phyloP scores from a whole-genome alignment of 2,113 vertebrate genomes.

The Oreotrochilus melanogaster region DNA sequence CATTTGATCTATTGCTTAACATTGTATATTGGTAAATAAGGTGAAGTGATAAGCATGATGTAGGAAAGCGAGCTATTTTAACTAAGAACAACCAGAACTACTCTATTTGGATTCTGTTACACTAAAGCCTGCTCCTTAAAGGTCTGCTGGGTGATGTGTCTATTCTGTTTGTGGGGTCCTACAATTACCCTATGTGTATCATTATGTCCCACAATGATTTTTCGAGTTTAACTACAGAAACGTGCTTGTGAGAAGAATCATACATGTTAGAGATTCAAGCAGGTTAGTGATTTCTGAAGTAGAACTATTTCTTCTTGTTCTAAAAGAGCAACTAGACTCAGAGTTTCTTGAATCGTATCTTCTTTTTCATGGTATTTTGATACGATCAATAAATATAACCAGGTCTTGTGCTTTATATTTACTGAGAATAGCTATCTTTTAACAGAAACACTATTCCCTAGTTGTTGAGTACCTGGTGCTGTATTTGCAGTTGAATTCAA shows the following conservation, averaged over 20 bases:
- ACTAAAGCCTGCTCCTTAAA: neutral
- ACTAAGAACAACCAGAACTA: neutral
- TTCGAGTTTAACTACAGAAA: neutral
- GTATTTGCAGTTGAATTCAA: neutral
- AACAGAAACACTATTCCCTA: neutral
- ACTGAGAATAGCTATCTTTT: neutral
- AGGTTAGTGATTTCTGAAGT: neutral
- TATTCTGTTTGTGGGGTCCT: neutral
- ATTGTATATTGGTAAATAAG: neutral
- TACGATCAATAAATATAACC: neutral
- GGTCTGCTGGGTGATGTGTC: neutral
- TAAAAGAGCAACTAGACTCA: neutral
- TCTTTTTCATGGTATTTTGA: neutral
- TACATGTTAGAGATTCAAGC: accelerated
- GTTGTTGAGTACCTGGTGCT: neutral
- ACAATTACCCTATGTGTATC: neutral
- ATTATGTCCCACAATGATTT: neutral
- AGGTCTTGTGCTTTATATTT: neutral
- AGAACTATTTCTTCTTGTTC: neutral
- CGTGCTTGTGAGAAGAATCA: neutral
- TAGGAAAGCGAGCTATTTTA: neutral
- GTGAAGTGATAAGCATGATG: neutral
- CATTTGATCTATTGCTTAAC: neutral
- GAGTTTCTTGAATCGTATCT: neutral
- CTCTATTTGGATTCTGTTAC: neutral